Evolutionary conservation across 1,140 invertebrate genomes (phyloP), one percentile per base, ranked within the genome.

Genomic region (Drosophila elegans): DNA sequence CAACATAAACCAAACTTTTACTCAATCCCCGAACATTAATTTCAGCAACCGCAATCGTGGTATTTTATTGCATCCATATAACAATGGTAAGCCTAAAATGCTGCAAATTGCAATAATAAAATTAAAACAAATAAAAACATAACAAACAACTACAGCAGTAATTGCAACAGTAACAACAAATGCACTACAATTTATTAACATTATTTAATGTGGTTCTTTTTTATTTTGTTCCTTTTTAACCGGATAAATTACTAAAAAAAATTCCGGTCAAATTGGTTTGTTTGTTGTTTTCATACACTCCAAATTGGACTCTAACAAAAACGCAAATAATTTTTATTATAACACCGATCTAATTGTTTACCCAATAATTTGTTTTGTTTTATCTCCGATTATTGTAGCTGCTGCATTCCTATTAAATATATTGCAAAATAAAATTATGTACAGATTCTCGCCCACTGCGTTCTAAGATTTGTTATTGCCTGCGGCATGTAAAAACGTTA

Each of bases 51-150:
- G 91, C 93, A 93, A 93, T 93, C 92, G 93, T 93, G 93, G 92
- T 92, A 91, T 92, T 86, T 93, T 93, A 91, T 93, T 93, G 82
- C 93, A 94, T 93, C 93, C 93, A 88, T 93, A 93, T 92, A 93
- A 93, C 90, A 93, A 94, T 91, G 93, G 93, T 94, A 93, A 94
- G 93, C 85, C 83, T 78, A 86, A 79, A 89, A 86, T 86, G 82
- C 82, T 82, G 82, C 84, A 83, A 71, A 77, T 88, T 88, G 84
- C 85, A 88, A 78, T 52, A 56, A 67, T 66, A 75, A 62, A 78
- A 80, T 45, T 57, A 59, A 57, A 75, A 56, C 48, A 44, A 80
- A 68, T 41, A 61, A 69, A 49, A 78, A 72, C 49, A 29, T 74
- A 74, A 79, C 53, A 56, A 41, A 59, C 56, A 79, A 86, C 36